Base-by-base conservation (phyloP, 35 echinoderm and acorn worm species). In the Lytechinus variegatus region DNA sequence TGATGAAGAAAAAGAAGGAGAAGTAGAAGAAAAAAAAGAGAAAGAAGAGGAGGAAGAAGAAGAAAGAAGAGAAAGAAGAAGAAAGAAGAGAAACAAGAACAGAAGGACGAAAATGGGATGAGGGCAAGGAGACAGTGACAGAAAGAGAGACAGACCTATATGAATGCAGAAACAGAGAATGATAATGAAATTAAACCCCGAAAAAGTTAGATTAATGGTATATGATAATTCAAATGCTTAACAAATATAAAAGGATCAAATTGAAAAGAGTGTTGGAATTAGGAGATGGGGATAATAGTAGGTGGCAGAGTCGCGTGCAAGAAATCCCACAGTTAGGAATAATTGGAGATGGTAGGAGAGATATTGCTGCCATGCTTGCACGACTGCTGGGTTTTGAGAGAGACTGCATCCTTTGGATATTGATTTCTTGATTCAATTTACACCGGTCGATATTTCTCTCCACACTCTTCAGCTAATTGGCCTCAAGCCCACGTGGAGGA, bases 341-440 rank as follows among this genome's bases (percentile, higher is more conserved):
- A 44, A 71, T 19, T 71, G 16, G 61, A 71, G 87, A 89, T 33
- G 9, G 87, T 14, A 29, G 13, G 28, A 53, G 4, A 53, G 87
- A 89, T 13, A 89, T 44, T 44, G 87, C 52, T 53, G 52, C 87
- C 87, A 9, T 10, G 14, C 28, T 29, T 53, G 52, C 87, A 33
- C 28, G 14, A 89, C 87, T 53, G 52, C 87, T 89, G 28, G 87
- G 87, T 53, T 33, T 52, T 27, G 28, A 10, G 27, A 89, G 87
- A 33, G 87, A 89, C 87, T 53, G 87, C 87, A 52, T 89, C 87
- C 87, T 89, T 27, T 10, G 11, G 28, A 53, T 89, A 89, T 89
- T 53, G 87, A 89, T 89, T 89, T 89, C 87, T 89, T 89, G 87
- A 89, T 89, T 89, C 87, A 89, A 89, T 89, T 89, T 89, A 53